These are phyloP conservation scores for Anoplopoma fimbria DNA, from an alignment of 2,113 vertebrate species.

Conservation along the genomic window DNA sequence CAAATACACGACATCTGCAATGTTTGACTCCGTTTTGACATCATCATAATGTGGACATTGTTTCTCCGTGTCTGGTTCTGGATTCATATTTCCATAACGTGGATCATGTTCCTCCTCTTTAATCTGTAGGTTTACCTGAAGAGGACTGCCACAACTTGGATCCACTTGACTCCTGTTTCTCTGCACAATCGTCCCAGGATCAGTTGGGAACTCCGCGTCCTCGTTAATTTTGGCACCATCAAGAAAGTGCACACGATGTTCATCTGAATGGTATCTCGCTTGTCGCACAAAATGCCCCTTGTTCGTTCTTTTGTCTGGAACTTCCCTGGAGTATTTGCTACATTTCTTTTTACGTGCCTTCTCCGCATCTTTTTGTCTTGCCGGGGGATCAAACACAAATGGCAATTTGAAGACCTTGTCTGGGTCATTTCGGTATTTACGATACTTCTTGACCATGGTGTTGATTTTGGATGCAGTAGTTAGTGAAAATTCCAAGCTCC, in stretches of 20 bases:
- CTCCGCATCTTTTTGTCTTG: no score
- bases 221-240: background rate
- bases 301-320: background rate
- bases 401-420: constrained; percentile 41
- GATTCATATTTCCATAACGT: background rate
- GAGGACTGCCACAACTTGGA: background rate
- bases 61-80: background rate
- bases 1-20: background rate
- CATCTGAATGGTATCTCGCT: background rate
- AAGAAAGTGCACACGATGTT: background rate
- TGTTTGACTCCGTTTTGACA: background rate
- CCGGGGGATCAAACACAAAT: background rate
- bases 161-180: background rate
- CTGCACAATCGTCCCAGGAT: background rate
- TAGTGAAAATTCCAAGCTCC: constrained; percentile 31
- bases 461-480: constrained; percentile 3
- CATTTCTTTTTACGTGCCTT: background rate
- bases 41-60: background rate
- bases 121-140: background rate
- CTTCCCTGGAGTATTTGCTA: accelerated
- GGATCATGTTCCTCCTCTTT: constrained; percentile 17
- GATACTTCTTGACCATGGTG: background rate
- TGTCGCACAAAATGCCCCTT: background rate
- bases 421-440: background rate
- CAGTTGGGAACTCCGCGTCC: background rate